phyloP scores from a whole-genome alignment of 2,888 invertebrate genomes.

The Nowickia ferox region DNA sequence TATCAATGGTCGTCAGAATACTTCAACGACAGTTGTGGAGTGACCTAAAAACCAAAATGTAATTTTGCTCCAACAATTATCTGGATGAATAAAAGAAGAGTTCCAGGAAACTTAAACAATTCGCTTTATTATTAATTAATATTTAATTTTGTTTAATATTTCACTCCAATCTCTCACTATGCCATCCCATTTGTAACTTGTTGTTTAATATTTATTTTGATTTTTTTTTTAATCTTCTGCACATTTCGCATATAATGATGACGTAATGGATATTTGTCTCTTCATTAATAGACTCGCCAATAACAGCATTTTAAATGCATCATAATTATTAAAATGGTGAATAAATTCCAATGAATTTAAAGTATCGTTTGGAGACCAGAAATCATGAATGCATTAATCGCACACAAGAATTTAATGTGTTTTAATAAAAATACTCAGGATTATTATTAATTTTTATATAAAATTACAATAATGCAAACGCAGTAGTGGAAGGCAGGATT shows the following conservation, averaged over 20 bases:
- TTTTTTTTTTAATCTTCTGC: background rate
- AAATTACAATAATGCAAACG: background rate
- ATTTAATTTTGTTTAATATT: too few relatives aligned
- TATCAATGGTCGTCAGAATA: too few relatives aligned
- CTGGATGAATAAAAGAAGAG: too few relatives aligned
- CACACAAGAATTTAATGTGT: slow-evolving; percentile 4
- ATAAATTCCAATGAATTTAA: slow-evolving; percentile 3
- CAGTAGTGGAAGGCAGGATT: background rate
- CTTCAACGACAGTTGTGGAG: too few relatives aligned
- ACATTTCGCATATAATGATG: background rate
- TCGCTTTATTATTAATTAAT: too few relatives aligned
- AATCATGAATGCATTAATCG: slow-evolving; percentile 16
- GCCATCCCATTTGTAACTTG: background rate
- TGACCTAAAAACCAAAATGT: too few relatives aligned
- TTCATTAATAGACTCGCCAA: background rate
- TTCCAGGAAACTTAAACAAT: too few relatives aligned
- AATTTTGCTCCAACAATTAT: too few relatives aligned
- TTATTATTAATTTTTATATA: slow-evolving; percentile 11
- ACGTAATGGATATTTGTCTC: background rate
- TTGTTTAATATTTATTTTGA: background rate
- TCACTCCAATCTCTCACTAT: background rate
- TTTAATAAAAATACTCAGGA: slow-evolving; percentile 16
- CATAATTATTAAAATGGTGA: background rate
- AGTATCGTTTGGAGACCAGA: background rate
- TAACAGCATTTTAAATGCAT: slow-evolving; percentile 8